phyloP scores from a whole-genome alignment of 35 echinoderm and acorn worm genomes.

The Hemicentrotus pulcherrimus region DNA sequence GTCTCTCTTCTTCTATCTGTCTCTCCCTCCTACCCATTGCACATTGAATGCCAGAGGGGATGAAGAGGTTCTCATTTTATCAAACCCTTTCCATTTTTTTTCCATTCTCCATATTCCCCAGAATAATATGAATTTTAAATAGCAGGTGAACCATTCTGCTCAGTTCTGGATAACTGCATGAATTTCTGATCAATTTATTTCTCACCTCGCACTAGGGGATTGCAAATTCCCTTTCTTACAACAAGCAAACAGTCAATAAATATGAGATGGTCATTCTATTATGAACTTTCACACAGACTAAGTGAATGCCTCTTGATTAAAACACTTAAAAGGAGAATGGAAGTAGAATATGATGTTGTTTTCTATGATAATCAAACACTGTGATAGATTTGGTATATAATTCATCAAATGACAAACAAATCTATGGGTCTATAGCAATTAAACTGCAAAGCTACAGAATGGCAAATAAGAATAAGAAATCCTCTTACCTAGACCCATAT shows the following conservation, averaged over 20 bases:
- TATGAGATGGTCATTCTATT: neutral
- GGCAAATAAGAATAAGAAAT: too few relatives aligned
- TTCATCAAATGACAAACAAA: too few relatives aligned
- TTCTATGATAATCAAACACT: too few relatives aligned
- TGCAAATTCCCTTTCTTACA: neutral
- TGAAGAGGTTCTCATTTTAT: neutral
- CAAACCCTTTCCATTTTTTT: neutral
- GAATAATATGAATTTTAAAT: slow-evolving; percentile 42
- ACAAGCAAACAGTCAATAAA: neutral
- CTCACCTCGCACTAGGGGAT: neutral
- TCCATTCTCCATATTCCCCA: neutral
- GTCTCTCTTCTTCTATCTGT: neutral
- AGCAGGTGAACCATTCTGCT: slow-evolving; percentile 24
- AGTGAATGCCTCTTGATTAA: neutral
- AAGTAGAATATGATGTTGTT: neutral
- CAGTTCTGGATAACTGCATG: slow-evolving; percentile 15
- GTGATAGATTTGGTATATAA: too few relatives aligned
- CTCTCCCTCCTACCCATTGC: neutral
- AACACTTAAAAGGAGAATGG: neutral
- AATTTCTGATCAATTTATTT: slow-evolving; percentile 19
- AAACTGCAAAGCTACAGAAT: too few relatives aligned
- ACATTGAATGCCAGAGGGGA: neutral
- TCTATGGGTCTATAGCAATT: too few relatives aligned
- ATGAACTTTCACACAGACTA: neutral
- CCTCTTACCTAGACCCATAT: too few relatives aligned